Conservation (phyloP, 2,797 vertebrate species). For the Takifugu ocellatus region DNA sequence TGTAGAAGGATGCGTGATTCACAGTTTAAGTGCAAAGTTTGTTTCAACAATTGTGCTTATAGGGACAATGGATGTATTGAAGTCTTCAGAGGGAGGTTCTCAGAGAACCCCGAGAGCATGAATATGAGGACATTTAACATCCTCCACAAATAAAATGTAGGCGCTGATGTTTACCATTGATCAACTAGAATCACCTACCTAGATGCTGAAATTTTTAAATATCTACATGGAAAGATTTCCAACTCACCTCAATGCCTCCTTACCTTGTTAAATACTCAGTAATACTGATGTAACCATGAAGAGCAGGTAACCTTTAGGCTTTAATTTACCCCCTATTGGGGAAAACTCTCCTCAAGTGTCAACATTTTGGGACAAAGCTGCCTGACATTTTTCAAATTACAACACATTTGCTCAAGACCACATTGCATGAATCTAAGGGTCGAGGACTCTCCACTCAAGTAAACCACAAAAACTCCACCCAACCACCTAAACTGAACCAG, state of each 20-base stretch:
- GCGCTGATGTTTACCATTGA: conserved; percentile 11
- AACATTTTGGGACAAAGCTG: conserved; percentile 44
- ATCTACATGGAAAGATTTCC: conserved; percentile 11
- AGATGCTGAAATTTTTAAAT: conserved; percentile 2
- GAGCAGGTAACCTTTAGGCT: conserved; percentile 12
- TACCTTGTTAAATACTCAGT: conserved; percentile 10
- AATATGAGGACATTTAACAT: conserved; percentile 51
- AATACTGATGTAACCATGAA: conserved; percentile 13
- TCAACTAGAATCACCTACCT: not conserved
- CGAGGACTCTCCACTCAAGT: conserved; percentile 65
- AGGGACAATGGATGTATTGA: conserved; percentile 56
- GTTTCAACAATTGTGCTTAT: conserved; percentile 53
- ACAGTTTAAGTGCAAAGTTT: conserved; percentile 50
- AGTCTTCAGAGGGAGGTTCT: conserved; percentile 43
- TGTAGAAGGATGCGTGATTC: conserved; percentile 36
- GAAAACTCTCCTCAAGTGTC: conserved; percentile 41
- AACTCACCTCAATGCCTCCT: conserved; percentile 3
- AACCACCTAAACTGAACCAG: conserved; percentile 74
- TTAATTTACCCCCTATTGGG: conserved; percentile 26
- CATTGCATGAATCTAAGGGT: conserved; percentile 67
- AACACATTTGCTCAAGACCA: conserved; percentile 68
- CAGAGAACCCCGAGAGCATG: conserved; percentile 41
- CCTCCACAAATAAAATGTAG: conserved; percentile 23
- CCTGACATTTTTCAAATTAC: conserved; percentile 72
- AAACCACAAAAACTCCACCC: conserved; percentile 72